Evolutionary conservation across 2,888 invertebrate species (phyloP).

Genomic region (Amblyjoppa fuscipennis): DNA sequence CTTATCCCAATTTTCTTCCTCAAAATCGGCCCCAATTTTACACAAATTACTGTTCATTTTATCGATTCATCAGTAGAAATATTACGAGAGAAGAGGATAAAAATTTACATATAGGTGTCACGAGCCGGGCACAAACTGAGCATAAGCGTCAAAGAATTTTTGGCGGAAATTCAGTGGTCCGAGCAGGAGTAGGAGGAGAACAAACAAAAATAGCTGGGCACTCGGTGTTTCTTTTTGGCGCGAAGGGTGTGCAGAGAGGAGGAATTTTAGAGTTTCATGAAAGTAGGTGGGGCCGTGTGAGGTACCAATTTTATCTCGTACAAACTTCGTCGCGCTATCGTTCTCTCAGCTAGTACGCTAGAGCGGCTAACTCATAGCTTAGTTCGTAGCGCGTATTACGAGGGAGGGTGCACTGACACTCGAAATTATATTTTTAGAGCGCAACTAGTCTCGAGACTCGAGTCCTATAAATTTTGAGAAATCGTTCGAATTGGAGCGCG

Average conservation of each 20-base stretch:
- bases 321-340: constrained; percentile 48
- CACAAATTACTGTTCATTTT: constrained; percentile 58
- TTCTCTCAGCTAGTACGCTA: constrained; percentile 40
- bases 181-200: constrained; percentile 64
- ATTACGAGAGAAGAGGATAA: constrained; percentile 2
- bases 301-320: constrained; percentile 65
- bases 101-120: constrained; percentile 32
- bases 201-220: constrained; percentile 70
- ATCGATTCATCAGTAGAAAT: not conserved
- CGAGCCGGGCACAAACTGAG: constrained; percentile 57
- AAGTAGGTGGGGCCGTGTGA: constrained; percentile 67
- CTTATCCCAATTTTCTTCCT: constrained; percentile 6
- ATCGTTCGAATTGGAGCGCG: constrained; percentile 61
- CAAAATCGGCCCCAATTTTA: constrained; percentile 25
- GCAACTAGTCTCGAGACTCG: constrained; percentile 36
- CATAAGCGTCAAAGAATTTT: constrained; percentile 53
- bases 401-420: constrained; percentile 64
- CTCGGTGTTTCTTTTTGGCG: constrained; percentile 56
- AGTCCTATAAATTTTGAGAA: constrained; percentile 40
- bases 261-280: constrained; percentile 61
- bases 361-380: constrained; percentile 27
- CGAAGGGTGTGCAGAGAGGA: constrained; percentile 61
- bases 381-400: constrained; percentile 29
- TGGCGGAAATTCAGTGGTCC: constrained; percentile 53
- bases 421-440: constrained; percentile 69